Conservation (phyloP, 2,113 vertebrate genomes). For the Bostrychus sinensis region DNA sequence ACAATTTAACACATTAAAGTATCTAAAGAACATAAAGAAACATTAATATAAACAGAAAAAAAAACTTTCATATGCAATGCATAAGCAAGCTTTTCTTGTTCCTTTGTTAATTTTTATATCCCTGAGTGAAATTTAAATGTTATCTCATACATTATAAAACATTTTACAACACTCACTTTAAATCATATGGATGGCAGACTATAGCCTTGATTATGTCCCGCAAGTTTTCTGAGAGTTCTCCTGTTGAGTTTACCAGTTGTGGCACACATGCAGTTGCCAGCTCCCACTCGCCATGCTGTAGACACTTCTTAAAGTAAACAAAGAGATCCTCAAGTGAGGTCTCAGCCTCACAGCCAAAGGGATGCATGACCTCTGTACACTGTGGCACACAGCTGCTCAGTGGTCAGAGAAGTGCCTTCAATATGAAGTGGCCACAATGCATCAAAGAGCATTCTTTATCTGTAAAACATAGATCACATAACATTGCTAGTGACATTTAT, state of each 20-base stretch:
- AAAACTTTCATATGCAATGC: too few relatives aligned
- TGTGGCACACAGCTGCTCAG: slow-evolving; percentile 12
- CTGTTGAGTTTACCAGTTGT: slow-evolving; percentile 80
- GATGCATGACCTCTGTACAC: slow-evolving; percentile 74
- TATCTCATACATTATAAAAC: neutral
- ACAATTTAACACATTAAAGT: neutral
- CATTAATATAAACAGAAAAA: too few relatives aligned
- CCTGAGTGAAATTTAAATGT: neutral
- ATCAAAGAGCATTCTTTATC: slow-evolving; percentile 24
- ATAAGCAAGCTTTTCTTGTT: neutral
- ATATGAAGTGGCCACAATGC: neutral
- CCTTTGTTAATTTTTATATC: too few relatives aligned
- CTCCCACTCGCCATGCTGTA: slow-evolving; percentile 88
- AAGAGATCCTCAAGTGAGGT: slow-evolving; percentile 85
- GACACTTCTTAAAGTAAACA: slow-evolving; percentile 85
- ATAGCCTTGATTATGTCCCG: slow-evolving; percentile 84
- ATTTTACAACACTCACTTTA: slow-evolving; percentile 77
- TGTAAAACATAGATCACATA: slow-evolving; percentile 8
- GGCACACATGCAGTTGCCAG: slow-evolving; percentile 88
- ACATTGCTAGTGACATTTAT: too few relatives aligned
- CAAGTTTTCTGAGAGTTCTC: slow-evolving; percentile 73
- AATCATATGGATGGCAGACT: slow-evolving; percentile 79
- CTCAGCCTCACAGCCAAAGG: slow-evolving; percentile 85
- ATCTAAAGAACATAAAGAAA: neutral
- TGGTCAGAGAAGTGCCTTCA: slow-evolving; percentile 31